Conservation (phyloP, 1,140 invertebrate genomes). For the Caerostris extrusa region DNA sequence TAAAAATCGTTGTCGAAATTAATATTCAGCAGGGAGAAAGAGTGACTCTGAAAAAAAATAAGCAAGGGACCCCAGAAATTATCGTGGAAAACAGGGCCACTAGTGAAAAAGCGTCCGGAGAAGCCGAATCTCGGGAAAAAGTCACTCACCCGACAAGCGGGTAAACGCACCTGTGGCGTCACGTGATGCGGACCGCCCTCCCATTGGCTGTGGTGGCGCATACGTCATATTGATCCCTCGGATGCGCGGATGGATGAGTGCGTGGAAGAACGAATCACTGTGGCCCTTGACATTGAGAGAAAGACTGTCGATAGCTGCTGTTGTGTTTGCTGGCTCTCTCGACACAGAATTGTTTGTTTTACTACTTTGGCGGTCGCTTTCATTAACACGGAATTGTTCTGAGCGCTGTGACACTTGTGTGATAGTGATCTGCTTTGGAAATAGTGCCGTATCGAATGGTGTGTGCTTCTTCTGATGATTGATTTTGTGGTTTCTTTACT, state of each 20-base stretch:
- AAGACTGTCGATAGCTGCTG: conserved; percentile 16
- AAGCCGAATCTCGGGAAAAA: conserved; percentile 30
- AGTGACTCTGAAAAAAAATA: neutral
- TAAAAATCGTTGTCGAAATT: conserved; percentile 21
- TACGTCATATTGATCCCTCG: conserved; percentile 66
- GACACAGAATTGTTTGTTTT: neutral
- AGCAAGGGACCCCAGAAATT: neutral
- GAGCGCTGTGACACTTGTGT: conserved; percentile 25
- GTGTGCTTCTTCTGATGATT: neutral
- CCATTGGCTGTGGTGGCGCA: neutral
- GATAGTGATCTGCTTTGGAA: neutral
- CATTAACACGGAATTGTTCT: conserved; percentile 9
- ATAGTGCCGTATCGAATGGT: neutral
- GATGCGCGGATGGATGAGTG: conserved; percentile 38
- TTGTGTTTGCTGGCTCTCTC: neutral
- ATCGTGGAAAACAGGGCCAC: conserved; percentile 64
- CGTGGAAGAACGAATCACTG: conserved; percentile 28
- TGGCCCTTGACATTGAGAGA: conserved; percentile 74
- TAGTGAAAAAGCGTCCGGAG: conserved; percentile 45
- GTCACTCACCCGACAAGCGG: conserved; percentile 67
- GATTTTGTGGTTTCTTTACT: neutral
- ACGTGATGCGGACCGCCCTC: conserved; percentile 46
- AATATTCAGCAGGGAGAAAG: neutral
- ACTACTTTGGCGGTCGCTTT: neutral
- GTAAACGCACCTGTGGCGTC: conserved; percentile 76